Conservation (phyloP, 2,113 vertebrate species). For the Smithornis capensis region DNA sequence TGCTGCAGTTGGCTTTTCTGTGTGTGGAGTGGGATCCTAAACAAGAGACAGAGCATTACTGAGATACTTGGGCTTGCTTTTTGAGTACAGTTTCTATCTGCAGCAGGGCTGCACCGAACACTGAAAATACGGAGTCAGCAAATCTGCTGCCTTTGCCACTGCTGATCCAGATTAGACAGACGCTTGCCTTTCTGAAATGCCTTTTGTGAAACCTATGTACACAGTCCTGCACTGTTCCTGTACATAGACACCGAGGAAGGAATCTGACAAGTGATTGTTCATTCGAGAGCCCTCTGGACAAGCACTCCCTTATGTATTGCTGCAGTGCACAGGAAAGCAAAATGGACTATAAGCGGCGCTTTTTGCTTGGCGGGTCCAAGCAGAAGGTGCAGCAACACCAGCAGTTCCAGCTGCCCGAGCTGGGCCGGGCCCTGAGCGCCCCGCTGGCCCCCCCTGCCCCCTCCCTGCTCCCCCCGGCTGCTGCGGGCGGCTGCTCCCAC, state of each 20-base stretch:
- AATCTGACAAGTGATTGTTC: slow-evolving; percentile 61
- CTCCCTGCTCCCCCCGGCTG: slow-evolving; percentile 79
- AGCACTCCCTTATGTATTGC: slow-evolving; percentile 94
- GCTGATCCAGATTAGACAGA: slow-evolving; percentile 67
- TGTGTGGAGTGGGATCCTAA: slow-evolving; percentile 20
- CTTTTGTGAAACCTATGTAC: slow-evolving; percentile 82
- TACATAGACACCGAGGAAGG: slow-evolving; percentile 72
- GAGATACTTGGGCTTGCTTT: slow-evolving; percentile 37
- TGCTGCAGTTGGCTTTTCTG: slow-evolving; percentile 2
- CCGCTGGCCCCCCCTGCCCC: slow-evolving; percentile 84
- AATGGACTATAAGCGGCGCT: slow-evolving; percentile 99
- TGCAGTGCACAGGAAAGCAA: slow-evolving; percentile 98
- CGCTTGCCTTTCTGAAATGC: slow-evolving; percentile 84
- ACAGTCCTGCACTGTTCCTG: slow-evolving; percentile 77
- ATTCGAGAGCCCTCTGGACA: slow-evolving; percentile 26
- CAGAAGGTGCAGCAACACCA: slow-evolving; percentile 99
- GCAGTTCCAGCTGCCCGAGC: slow-evolving; percentile 94
- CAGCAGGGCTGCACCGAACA: slow-evolving; percentile 82
- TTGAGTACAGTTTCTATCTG: slow-evolving; percentile 63
- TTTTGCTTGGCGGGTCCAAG: slow-evolving; percentile 99
- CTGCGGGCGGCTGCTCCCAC: slow-evolving; percentile 78
- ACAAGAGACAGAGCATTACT: not conserved
- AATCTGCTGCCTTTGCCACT: slow-evolving; percentile 67
- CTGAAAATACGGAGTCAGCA: slow-evolving; percentile 65
- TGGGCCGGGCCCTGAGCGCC: slow-evolving; percentile 91